Conservation (phyloP, 2,888 invertebrate species). For the Cryptocephalus moraei region DNA sequence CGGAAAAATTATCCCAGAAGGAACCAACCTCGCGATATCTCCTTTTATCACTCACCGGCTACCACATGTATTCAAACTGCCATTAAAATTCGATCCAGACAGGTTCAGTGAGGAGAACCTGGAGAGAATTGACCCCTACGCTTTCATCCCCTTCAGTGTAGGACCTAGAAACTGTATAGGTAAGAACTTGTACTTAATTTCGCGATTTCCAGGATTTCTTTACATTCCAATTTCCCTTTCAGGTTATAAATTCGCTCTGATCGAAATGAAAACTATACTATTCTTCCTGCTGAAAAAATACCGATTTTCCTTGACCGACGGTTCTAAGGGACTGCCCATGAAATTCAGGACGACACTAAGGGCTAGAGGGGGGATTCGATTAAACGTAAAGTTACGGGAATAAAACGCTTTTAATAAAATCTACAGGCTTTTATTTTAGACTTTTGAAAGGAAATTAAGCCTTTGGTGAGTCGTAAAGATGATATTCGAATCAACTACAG, state of each 20-base stretch:
- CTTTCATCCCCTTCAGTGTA: slow-evolving; percentile 49
- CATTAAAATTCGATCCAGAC: slow-evolving; percentile 46
- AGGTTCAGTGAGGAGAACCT: slow-evolving; percentile 44
- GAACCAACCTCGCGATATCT: slow-evolving; percentile 44
- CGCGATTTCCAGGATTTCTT: neutral
- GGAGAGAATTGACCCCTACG: slow-evolving; percentile 44
- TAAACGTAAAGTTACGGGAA: slow-evolving; percentile 38
- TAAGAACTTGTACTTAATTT: slow-evolving; percentile 12
- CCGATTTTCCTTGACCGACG: slow-evolving; percentile 39
- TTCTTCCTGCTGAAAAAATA: slow-evolving; percentile 43
- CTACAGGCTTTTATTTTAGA: no score
- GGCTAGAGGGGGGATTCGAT: slow-evolving; percentile 48
- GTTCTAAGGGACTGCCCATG: slow-evolving; percentile 40
- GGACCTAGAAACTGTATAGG: slow-evolving; percentile 48
- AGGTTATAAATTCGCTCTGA: slow-evolving; percentile 48
- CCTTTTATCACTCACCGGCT: slow-evolving; percentile 49
- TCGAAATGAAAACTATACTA: slow-evolving; percentile 50
- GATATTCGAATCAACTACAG: no score
- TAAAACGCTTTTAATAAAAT: neutral
- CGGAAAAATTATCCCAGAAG: slow-evolving; percentile 42
- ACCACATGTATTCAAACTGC: slow-evolving; percentile 44
- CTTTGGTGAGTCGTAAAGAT: no score
- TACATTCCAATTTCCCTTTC: slow-evolving; percentile 8
- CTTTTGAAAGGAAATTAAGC: no score
- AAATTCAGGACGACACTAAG: slow-evolving; percentile 46